Evolutionary conservation across 2,888 invertebrate species (phyloP).

Genomic region (Callinectes sapidus): DNA sequence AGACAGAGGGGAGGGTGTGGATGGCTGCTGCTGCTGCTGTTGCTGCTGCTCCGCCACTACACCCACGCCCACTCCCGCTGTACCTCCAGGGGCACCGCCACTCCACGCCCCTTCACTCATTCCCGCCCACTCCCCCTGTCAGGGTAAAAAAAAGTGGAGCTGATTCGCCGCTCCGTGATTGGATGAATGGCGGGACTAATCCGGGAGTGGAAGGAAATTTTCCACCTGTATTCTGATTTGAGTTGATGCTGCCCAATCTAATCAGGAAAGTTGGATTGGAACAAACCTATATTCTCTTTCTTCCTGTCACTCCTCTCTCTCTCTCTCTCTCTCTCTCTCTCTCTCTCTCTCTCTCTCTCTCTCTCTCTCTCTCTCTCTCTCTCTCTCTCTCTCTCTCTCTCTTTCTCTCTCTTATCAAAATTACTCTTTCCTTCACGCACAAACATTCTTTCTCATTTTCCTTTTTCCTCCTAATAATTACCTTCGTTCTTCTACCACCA

Average conservation of each 20-base stretch:
- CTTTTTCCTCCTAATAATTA: not conserved
- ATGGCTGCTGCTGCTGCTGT: not conserved
- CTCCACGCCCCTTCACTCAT: constrained; percentile 53
- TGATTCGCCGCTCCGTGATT: not conserved
- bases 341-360: constrained; percentile 30
- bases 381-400: too few relatives aligned
- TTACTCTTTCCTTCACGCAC: not conserved
- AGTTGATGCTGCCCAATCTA: not conserved
- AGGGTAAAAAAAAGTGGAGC: not conserved
- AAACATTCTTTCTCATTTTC: not conserved
- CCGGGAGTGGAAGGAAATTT: not conserved
- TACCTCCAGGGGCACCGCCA: constrained; percentile 20
- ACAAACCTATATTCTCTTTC: not conserved
- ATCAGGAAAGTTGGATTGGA: constrained; percentile 29
- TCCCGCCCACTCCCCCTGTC: constrained; percentile 50
- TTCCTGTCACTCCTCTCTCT: constrained; percentile 4
- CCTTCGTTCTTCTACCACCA: not conserved
- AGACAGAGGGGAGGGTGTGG: constrained; percentile 40
- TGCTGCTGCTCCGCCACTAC: not conserved
- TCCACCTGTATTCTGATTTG: constrained; percentile 5
- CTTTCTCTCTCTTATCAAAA: not conserved
- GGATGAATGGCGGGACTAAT: not conserved
- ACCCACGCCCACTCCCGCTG: constrained; percentile 13
- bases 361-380: constrained; percentile 21
- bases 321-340: constrained; percentile 37